Evolutionary conservation across 2,797 vertebrate genomes (phyloP).

Genomic region (Hozukius guyotensis): DNA sequence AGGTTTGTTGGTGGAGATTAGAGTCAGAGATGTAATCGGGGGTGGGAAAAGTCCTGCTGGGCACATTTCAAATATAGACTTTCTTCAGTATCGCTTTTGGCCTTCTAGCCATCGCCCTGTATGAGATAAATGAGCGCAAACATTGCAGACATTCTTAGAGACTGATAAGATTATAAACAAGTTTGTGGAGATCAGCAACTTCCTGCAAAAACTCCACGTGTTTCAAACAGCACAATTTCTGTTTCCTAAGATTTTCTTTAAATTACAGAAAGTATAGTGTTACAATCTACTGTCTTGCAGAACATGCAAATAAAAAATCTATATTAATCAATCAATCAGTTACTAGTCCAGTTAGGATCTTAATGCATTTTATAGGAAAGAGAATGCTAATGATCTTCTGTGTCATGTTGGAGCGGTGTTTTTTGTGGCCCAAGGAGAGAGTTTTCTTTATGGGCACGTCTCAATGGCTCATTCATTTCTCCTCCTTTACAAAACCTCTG

Average conservation of each 20-base stretch:
- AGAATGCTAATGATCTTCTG: too few relatives aligned
- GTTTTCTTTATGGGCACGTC: too few relatives aligned
- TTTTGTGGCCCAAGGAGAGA: too few relatives aligned
- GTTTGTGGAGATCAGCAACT: neutral
- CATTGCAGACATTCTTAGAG: neutral
- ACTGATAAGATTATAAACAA: neutral
- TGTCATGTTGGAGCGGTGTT: too few relatives aligned
- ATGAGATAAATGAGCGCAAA: neutral
- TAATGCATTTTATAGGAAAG: neutral
- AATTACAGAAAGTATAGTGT: neutral
- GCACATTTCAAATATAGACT: neutral
- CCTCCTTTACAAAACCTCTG: neutral
- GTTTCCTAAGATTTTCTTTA: neutral
- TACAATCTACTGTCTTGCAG: neutral
- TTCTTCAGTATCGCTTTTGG: neutral
- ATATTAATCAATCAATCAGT: neutral
- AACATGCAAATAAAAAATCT: neutral
- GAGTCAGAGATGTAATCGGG: neutral
- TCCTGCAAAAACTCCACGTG: neutral
- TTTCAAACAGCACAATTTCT: neutral
- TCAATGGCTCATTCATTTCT: neutral
- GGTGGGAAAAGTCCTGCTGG: neutral
- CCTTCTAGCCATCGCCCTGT: neutral
- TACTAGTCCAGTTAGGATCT: neutral
- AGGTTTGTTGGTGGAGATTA: neutral